Percentiles rank a stretch among this genome's conserved stretches.
Conservation (phyloP, 2,797 vertebrate species). For the Enteromius radiatus region DNA sequence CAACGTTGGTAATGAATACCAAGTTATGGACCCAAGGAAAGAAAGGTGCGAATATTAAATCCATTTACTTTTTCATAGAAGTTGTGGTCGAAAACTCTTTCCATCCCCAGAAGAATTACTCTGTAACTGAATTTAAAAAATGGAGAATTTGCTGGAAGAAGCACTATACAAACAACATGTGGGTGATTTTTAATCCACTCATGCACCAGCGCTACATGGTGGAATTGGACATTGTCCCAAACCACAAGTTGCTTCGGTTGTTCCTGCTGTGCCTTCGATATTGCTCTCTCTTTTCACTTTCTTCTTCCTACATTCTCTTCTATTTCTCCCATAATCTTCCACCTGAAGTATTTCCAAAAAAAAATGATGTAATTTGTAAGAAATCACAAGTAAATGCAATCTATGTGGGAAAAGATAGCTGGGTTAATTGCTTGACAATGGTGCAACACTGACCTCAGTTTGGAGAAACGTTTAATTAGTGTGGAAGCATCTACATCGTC, state of each 20-base stretch:
- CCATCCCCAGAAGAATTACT: neutral
- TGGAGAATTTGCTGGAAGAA: neutral
- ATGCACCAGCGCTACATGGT: neutral
- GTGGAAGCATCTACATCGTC: constrained; percentile 6
- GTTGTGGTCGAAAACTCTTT: neutral
- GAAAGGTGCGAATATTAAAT: neutral
- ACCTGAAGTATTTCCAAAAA: constrained; percentile 1
- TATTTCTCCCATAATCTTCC: constrained; percentile 7
- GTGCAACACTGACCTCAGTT: constrained; percentile 4
- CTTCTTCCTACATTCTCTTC: constrained; percentile 11
- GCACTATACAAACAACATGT: neutral
- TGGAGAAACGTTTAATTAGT: neutral
- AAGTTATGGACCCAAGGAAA: neutral
- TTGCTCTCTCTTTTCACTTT: neutral
- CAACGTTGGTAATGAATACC: neutral
- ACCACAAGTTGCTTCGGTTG: constrained; percentile 6
- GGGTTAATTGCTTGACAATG: neutral
- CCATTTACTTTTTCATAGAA: neutral
- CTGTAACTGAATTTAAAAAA: constrained; percentile 4
- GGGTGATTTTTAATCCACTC: constrained; percentile 19
- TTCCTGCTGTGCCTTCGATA: constrained; percentile 16
- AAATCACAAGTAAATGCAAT: neutral
- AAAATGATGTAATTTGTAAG: constrained; percentile 15
- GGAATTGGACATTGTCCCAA: constrained; percentile 40
- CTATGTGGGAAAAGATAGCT: neutral